These are phyloP conservation scores for Phenganax subtilis DNA, from an alignment of 92 coral and sea anemone genomes.

Conservation along the genomic window DNA sequence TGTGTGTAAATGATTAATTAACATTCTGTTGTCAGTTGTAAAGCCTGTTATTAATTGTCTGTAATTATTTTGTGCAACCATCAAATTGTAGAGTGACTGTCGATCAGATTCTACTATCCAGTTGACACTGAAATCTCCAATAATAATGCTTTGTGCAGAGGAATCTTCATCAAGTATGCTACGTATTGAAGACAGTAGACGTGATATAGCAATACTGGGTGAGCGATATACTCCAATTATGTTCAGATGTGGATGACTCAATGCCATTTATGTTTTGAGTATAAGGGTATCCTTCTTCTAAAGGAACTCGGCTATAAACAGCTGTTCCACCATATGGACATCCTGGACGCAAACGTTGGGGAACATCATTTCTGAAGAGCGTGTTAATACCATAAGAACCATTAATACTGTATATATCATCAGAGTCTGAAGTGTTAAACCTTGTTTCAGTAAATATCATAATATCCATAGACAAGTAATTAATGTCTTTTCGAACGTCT, in stretches of 20 bases:
- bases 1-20: slow-evolving; percentile 28
- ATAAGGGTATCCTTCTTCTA: slow-evolving; percentile 58
- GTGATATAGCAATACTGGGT: slow-evolving; percentile 51
- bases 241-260: slow-evolving; percentile 38
- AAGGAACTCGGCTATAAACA: slow-evolving; percentile 61
- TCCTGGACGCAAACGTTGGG: slow-evolving; percentile 39
- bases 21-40: slow-evolving; percentile 22
- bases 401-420: slow-evolving; percentile 42
- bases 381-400: too few relatives aligned
- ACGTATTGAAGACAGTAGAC: slow-evolving; percentile 25
- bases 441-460: slow-evolving; percentile 50
- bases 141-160: slow-evolving; percentile 43
- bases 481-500: slow-evolving; percentile 48
- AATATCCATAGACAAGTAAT: slow-evolving; percentile 53
- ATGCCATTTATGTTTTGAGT: slow-evolving; percentile 56
- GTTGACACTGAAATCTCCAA: slow-evolving; percentile 55
- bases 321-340: slow-evolving; percentile 61
- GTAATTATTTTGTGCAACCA: neutral
- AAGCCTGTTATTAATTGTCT: slow-evolving; percentile 27
- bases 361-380: slow-evolving; percentile 46
- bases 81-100: slow-evolving; percentile 30
- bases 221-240: slow-evolving; percentile 57
- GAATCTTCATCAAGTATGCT: slow-evolving; percentile 8
- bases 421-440: slow-evolving; percentile 42
- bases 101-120: slow-evolving; percentile 46